Evolutionary conservation across 2,797 vertebrate species (phyloP).

Genomic region (Phalanger gymnotis): DNA sequence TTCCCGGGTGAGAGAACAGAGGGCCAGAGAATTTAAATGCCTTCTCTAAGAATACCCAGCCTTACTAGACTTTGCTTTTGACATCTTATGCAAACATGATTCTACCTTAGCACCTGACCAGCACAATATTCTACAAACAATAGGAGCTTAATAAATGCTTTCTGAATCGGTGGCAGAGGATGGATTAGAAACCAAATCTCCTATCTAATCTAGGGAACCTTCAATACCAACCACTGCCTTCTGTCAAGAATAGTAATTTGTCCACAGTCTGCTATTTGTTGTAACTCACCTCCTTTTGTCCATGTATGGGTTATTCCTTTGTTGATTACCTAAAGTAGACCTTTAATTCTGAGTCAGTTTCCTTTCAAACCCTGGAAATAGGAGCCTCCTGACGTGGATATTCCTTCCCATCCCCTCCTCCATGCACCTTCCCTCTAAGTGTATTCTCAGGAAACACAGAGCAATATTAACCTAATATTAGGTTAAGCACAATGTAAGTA

Average conservation of each 20-base stretch:
- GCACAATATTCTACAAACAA: not conserved
- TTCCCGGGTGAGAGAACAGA: not conserved
- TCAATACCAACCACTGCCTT: not conserved
- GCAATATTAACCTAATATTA: not conserved
- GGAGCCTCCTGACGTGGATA: fast-evolving
- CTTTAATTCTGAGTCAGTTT: not conserved
- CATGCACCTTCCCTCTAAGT: not conserved
- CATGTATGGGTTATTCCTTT: not conserved
- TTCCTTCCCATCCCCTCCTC: not conserved
- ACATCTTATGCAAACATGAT: not conserved
- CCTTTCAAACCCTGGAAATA: not conserved
- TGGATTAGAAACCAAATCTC: not conserved
- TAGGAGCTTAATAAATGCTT: not conserved
- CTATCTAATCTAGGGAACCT: not conserved
- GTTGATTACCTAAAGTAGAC: not conserved
- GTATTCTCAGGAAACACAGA: not conserved
- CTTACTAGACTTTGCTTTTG: not conserved
- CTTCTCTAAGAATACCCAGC: not conserved
- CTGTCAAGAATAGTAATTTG: not conserved
- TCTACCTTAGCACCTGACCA: not conserved
- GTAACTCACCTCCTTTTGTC: not conserved
- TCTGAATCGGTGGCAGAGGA: not conserved
- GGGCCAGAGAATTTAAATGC: not conserved
- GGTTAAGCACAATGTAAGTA: not conserved
- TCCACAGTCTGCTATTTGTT: not conserved